phyloP scores from a whole-genome alignment of 2,888 invertebrate species.

The Pherbina coryleti region DNA sequence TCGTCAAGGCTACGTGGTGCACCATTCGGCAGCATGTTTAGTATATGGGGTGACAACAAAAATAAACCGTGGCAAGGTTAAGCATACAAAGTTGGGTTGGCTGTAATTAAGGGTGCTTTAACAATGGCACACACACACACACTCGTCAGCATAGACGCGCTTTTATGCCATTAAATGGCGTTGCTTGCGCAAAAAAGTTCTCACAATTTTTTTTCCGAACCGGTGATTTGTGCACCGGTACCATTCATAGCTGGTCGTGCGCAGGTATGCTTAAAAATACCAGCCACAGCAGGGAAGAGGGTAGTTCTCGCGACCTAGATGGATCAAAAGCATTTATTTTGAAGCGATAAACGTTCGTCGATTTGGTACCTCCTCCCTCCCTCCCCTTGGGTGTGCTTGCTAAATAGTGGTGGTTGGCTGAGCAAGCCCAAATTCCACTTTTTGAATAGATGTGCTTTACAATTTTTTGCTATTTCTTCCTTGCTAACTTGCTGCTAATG shows the following conservation, averaged over 20 bases:
- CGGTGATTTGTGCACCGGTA: not conserved
- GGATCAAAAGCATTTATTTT: too few relatives aligned
- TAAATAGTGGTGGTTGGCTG: constrained; percentile 6
- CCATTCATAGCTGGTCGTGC: constrained; percentile 25
- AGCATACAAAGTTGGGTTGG: constrained; percentile 9
- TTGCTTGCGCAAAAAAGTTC: constrained; percentile 27
- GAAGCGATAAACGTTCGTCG: too few relatives aligned
- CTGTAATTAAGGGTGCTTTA: constrained; percentile 20
- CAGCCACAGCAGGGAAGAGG: constrained; percentile 43
- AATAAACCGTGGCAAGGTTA: constrained; percentile 13
- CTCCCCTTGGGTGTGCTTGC: not conserved
- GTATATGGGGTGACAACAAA: not conserved
- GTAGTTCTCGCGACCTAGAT: too few relatives aligned
- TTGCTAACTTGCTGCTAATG: too few relatives aligned
- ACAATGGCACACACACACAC: not conserved
- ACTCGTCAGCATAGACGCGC: too few relatives aligned
- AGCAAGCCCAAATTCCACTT: not conserved
- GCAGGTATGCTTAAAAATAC: constrained; percentile 49
- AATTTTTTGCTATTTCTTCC: not conserved
- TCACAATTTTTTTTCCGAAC: constrained; percentile 14
- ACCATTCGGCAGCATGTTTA: not conserved
- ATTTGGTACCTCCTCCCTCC: too few relatives aligned
- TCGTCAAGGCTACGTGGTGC: not conserved
- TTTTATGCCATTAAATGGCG: not conserved
- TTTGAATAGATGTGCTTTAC: not conserved